phyloP scores from a whole-genome alignment of 2,113 vertebrate genomes.

The Cepphus grylle region DNA sequence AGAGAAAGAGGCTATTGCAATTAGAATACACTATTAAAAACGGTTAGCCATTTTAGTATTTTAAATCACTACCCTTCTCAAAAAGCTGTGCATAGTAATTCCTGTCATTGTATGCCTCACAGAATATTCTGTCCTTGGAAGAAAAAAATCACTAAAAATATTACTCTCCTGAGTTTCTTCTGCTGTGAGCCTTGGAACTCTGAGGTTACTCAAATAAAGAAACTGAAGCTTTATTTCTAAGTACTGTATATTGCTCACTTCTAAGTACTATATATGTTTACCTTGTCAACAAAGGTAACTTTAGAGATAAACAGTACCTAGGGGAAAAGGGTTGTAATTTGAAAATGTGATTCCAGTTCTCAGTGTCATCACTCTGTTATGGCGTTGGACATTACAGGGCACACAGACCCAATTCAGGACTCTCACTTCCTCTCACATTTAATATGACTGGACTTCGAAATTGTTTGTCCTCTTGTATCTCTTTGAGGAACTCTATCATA shows the following conservation, averaged over 20 bases:
- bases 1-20: constrained; percentile 51
- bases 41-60: constrained; percentile 39
- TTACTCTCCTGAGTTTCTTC: constrained; percentile 17
- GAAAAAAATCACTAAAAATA: neutral
- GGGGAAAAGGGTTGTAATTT: neutral
- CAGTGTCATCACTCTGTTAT: neutral
- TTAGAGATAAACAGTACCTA: neutral
- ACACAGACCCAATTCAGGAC: neutral
- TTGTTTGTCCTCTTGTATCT: neutral
- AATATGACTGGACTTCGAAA: neutral
- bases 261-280: neutral
- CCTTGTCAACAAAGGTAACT: neutral
- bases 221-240: neutral
- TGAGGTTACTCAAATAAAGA: neutral
- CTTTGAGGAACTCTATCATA: neutral
- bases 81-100: constrained; percentile 11
- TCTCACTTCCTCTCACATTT: neutral
- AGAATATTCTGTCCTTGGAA: neutral
- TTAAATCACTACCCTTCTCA: constrained; percentile 31
- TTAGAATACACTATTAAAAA: constrained; percentile 54
- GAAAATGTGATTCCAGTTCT: neutral
- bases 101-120: neutral
- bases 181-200: neutral
- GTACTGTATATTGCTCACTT: neutral
- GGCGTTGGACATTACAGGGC: neutral